A percentile compares a stretch with the other conserved stretches of the same genome.
Evolutionary conservation across 2,113 vertebrate genomes (phyloP).

Genomic region (Serilophus lunatus): DNA sequence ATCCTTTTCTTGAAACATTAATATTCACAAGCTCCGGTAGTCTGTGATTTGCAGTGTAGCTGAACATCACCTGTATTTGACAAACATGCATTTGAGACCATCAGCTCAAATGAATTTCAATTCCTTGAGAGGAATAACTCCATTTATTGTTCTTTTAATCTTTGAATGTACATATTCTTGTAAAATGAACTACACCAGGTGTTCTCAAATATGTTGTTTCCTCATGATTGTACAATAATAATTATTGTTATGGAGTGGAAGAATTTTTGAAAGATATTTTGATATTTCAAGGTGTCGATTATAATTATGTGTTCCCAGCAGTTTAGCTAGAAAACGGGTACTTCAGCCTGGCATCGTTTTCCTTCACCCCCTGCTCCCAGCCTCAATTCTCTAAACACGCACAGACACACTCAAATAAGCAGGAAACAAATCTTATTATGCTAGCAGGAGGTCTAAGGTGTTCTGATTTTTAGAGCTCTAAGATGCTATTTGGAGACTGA

Average conservation of each 20-base stretch:
- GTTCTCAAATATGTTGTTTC: background rate
- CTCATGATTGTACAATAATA: slow-evolving; percentile 6
- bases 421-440: slow-evolving; percentile 44
- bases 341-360: background rate
- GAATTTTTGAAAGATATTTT: slow-evolving; percentile 22
- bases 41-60: background rate
- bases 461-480: slow-evolving; percentile 26
- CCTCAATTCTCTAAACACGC: background rate
- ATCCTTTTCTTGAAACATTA: background rate
- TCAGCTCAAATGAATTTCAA: background rate
- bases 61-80: slow-evolving; percentile 3
- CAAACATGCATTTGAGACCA: background rate
- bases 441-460: slow-evolving; percentile 22
- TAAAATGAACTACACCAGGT: background rate
- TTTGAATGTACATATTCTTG: background rate
- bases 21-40: background rate
- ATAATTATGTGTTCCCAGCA: slow-evolving; percentile 2
- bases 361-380: background rate
- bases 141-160: slow-evolving; percentile 8
- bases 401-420: background rate
- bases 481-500: background rate
- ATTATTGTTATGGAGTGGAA: slow-evolving; percentile 4
- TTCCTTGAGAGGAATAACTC: background rate
- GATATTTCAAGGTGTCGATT: background rate
- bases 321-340: background rate